Evolutionary conservation across 2,888 invertebrate genomes (phyloP).

Genomic region (Ephialtes manifestator): DNA sequence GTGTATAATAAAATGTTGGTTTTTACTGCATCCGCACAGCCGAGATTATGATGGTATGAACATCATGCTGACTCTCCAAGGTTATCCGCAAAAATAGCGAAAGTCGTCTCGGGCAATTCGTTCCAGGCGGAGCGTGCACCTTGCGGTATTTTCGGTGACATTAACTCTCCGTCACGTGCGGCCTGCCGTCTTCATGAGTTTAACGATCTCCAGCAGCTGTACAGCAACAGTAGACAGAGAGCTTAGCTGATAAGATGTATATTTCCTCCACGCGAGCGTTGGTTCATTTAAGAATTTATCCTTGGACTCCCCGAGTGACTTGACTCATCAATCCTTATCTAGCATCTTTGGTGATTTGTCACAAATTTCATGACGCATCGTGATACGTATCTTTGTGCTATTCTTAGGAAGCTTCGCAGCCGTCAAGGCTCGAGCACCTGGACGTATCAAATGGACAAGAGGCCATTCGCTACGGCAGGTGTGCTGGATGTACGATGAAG

Average conservation of each 20-base stretch:
- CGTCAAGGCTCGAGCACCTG: constrained; percentile 44
- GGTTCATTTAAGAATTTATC: constrained; percentile 7
- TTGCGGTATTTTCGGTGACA: constrained; percentile 65
- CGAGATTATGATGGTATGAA: constrained; percentile 24
- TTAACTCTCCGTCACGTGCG: constrained; percentile 54
- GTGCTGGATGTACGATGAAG: constrained; percentile 9
- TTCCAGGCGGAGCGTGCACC: constrained; percentile 65
- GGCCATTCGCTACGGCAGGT: constrained; percentile 51
- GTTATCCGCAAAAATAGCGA: constrained; percentile 63
- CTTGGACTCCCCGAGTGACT: neutral
- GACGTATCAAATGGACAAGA: constrained; percentile 35
- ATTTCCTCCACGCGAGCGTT: neutral
- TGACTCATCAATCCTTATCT: constrained; percentile 35
- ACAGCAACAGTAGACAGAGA: neutral
- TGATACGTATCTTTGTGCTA: constrained; percentile 19
- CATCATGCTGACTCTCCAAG: constrained; percentile 6
- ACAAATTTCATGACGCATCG: constrained; percentile 36
- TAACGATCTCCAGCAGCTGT: constrained; percentile 64
- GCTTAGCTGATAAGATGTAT: constrained; percentile 24
- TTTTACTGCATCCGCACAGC: neutral
- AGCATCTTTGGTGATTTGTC: constrained; percentile 38
- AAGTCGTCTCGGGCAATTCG: constrained; percentile 63
- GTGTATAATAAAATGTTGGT: neutral
- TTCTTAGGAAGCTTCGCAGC: constrained; percentile 4
- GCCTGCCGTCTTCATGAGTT: constrained; percentile 15